Evolutionary conservation across 2,113 vertebrate species (phyloP).

Genomic region (Arvicanthis niloticus): DNA sequence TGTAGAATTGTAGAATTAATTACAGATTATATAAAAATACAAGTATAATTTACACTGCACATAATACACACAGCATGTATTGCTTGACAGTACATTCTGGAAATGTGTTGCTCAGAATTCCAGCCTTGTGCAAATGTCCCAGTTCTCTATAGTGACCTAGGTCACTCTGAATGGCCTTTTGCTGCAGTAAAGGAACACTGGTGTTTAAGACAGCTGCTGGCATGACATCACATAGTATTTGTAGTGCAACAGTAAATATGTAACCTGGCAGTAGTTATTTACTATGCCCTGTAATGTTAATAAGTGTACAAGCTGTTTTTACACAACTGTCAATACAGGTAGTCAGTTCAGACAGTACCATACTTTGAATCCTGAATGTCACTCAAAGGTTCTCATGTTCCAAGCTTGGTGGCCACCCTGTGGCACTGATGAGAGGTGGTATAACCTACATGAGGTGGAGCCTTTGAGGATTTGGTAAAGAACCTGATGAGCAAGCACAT

Average conservation of each 20-base stretch:
- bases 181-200: background rate
- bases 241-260: background rate
- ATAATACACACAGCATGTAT: background rate
- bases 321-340: background rate
- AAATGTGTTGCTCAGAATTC: background rate
- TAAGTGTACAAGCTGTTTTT: background rate
- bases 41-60: background rate
- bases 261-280: background rate
- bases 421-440: background rate
- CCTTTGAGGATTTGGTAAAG: background rate
- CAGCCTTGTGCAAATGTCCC: background rate
- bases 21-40: slow-evolving; percentile 3
- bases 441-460: background rate
- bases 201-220: background rate
- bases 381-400: background rate
- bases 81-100: background rate
- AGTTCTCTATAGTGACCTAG: background rate
- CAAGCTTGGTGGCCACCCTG: background rate
- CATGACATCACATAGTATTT: background rate
- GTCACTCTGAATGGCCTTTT: background rate
- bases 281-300: background rate
- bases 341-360: background rate
- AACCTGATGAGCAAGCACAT: background rate
- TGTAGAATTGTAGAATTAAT: background rate
- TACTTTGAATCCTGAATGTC: background rate